phyloP scores from a whole-genome alignment of 2,797 vertebrate species.

The Anguilla anguilla region DNA sequence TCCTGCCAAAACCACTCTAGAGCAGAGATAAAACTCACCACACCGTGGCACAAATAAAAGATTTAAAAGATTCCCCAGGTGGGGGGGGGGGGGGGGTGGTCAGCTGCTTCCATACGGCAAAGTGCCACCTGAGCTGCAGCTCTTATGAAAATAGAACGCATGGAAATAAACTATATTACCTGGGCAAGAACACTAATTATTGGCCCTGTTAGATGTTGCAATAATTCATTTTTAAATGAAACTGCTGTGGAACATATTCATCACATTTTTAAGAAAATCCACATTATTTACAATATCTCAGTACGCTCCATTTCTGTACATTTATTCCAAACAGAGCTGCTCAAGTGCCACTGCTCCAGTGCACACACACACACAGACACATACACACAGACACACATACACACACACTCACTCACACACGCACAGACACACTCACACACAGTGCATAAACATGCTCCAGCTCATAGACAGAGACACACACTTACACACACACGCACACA shows the following conservation, averaged over 20 bases:
- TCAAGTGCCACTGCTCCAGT: too few species aligned
- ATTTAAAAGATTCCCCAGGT: neutral
- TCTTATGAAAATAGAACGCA: neutral
- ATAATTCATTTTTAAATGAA: neutral
- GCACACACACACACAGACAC: too few species aligned
- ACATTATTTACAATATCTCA: neutral
- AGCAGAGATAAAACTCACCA: neutral
- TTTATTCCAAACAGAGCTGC: too few species aligned
- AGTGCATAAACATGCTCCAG: too few species aligned
- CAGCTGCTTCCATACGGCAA: neutral
- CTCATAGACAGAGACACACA: conserved; percentile 16
- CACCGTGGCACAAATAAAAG: neutral
- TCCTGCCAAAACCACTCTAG: neutral
- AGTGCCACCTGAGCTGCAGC: too few species aligned
- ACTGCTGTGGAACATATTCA: neutral
- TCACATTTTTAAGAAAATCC: neutral
- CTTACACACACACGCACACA: conserved; percentile 27
- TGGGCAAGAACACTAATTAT: neutral
- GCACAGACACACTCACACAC: too few species aligned
- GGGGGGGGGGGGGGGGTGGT: too few species aligned
- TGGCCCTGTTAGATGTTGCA: neutral
- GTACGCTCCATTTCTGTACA: neutral
- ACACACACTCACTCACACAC: too few species aligned
- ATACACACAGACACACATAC: too few species aligned
- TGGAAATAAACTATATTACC: neutral